Percentiles rank a stretch among this genome's conserved stretches.
Conservation (phyloP, 2,113 vertebrate species). For the Microtus pennsylvanicus region DNA sequence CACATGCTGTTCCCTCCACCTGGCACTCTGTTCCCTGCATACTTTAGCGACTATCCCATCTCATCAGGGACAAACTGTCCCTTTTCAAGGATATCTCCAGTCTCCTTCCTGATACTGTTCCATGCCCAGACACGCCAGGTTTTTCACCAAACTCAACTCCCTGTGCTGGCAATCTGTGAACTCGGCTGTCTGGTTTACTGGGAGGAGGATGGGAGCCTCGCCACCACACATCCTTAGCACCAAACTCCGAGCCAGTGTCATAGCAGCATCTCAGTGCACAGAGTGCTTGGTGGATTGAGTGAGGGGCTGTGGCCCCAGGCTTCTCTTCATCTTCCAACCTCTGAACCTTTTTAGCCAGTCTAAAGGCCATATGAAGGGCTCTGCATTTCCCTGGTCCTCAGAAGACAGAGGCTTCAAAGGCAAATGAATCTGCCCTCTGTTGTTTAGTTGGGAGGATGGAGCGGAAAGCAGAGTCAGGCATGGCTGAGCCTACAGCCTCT, state of each 20-base stretch:
- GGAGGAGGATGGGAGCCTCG: background rate
- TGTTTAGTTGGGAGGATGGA: background rate
- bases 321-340: background rate
- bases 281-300: background rate
- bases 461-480: background rate
- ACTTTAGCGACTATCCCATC: rapidly evolving
- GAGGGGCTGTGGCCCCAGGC: rapidly evolving
- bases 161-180: background rate
- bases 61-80: background rate
- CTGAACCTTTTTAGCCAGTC: rapidly evolving
- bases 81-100: background rate
- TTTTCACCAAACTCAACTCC: background rate
- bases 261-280: background rate
- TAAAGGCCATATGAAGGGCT: background rate
- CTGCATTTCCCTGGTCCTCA: rapidly evolving
- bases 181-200: background rate
- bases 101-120: rapidly evolving
- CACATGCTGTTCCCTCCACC: background rate
- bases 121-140: rapidly evolving
- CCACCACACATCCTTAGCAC: too few species aligned
- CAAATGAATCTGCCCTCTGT: too few species aligned
- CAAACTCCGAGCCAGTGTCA: background rate
- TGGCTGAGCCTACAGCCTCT: background rate
- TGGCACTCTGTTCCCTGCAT: background rate
- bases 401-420: background rate